Conservation (phyloP, 2,113 vertebrate species). For the Oreocharis arfaki region DNA sequence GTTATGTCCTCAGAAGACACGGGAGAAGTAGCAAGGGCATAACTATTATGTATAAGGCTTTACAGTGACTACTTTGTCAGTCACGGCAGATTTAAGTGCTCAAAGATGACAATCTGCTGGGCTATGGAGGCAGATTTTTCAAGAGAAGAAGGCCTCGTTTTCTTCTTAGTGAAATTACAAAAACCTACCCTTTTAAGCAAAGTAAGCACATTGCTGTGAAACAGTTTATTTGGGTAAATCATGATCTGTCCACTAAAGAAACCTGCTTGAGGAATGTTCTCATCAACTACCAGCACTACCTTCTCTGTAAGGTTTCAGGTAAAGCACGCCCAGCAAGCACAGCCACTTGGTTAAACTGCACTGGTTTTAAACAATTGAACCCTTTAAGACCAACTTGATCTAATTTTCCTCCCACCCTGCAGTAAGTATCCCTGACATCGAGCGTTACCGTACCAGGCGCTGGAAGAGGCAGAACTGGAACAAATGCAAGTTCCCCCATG, state of each 20-base stretch:
- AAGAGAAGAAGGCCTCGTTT: neutral
- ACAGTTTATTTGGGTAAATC: neutral
- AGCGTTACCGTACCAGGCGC: neutral
- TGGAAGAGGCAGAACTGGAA: constrained; percentile 62
- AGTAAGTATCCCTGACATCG: constrained; percentile 50
- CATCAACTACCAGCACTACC: neutral
- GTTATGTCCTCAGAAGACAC: neutral
- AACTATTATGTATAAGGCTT: neutral
- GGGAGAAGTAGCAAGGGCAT: neutral
- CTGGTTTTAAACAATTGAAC: neutral
- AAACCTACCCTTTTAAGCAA: neutral
- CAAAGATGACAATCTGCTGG: neutral
- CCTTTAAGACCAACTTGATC: neutral
- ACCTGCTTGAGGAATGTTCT: neutral
- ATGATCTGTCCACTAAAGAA: neutral
- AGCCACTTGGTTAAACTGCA: neutral
- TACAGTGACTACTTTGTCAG: neutral
- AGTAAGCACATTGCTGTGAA: neutral
- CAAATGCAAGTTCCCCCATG: constrained; percentile 49
- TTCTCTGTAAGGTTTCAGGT: neutral
- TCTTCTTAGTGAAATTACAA: neutral
- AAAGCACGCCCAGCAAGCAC: neutral
- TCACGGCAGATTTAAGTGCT: neutral
- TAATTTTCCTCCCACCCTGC: neutral
- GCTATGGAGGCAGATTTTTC: neutral